These are phyloP conservation scores for Saimiri boliviensis DNA, from an alignment of 2,113 vertebrate species.

Conservation along the genomic window DNA sequence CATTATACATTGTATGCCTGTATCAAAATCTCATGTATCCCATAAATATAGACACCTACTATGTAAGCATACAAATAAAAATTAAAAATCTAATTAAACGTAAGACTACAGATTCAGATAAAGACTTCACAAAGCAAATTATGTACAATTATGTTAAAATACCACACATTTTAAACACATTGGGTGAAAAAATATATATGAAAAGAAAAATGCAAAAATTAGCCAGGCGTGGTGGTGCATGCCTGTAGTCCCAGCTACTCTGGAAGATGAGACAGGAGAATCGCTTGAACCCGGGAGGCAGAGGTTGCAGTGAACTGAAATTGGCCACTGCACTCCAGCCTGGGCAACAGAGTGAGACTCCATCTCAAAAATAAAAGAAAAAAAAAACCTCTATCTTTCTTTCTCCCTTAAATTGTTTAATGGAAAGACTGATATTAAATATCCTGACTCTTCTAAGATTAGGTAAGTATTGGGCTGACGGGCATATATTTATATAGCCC, in stretches of 20 bases:
- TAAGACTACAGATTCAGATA: conserved; percentile 19
- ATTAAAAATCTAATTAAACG: background rate
- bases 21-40: too few species aligned
- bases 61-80: too few species aligned
- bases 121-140: conserved; percentile 44
- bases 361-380: background rate
- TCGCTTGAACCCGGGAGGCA: too few species aligned
- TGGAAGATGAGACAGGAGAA: too few species aligned
- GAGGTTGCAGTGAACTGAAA: too few species aligned
- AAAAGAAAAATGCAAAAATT: conserved; percentile 7
- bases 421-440: conserved; percentile 12
- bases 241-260: too few species aligned
- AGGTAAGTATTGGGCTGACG: background rate
- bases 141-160: background rate
- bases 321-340: too few species aligned
- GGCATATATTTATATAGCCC: background rate
- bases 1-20: too few species aligned
- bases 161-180: background rate
- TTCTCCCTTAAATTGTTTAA: conserved; percentile 1
- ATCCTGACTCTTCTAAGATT: conserved; percentile 26
- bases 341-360: too few species aligned
- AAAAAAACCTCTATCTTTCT: background rate
- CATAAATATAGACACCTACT: too few species aligned
- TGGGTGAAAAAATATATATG: background rate
- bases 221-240: too few species aligned